Evolutionary conservation across 2,888 invertebrate genomes (phyloP).

Genomic region (Lacanobia oleracea): DNA sequence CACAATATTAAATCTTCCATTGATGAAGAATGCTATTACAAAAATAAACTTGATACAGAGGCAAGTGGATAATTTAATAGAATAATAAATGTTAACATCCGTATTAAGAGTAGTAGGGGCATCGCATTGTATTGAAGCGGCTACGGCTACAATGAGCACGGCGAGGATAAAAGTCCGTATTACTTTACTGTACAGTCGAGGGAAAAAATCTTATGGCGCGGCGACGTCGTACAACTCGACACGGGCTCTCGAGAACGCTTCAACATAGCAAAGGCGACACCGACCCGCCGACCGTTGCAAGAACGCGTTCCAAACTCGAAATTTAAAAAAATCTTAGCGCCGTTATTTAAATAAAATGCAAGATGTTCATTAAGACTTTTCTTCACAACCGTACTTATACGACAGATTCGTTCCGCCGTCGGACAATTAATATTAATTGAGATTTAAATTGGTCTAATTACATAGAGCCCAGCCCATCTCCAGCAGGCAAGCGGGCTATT

Average conservation of each 20-base stretch:
- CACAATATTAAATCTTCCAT: conserved; percentile 46
- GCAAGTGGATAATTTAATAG: conserved; percentile 76
- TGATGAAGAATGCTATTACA: conserved; percentile 52
- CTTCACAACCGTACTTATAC: conserved; percentile 83
- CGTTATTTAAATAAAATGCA: conserved; percentile 66
- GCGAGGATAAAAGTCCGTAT: conserved; percentile 81
- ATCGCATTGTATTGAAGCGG: conserved; percentile 84
- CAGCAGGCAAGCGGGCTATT: conserved; percentile 79
- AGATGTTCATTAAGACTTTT: conserved; percentile 75
- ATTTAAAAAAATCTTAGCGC: conserved; percentile 54
- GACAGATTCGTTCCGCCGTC: conserved; percentile 89
- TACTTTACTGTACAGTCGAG: conserved; percentile 84
- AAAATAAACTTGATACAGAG: conserved; percentile 59
- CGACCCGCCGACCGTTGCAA: conserved; percentile 59
- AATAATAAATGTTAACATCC: conserved; percentile 89
- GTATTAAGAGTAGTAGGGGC: conserved; percentile 87
- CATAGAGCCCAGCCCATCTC: conserved; percentile 87
- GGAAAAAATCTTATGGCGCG: conserved; percentile 73
- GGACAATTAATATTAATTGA: conserved; percentile 91
- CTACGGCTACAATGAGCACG: conserved; percentile 83
- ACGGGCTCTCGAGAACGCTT: conserved; percentile 71
- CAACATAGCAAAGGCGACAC: conserved; percentile 68
- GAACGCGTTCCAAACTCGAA: conserved; percentile 61
- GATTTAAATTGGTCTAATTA: conserved; percentile 91
- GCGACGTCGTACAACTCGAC: conserved; percentile 64